Percentiles rank a stretch among this genome's conserved stretches.
These are phyloP conservation scores for Platyscapa corneri DNA, from an alignment of 1,140 invertebrate species.

Conservation along the genomic window DNA sequence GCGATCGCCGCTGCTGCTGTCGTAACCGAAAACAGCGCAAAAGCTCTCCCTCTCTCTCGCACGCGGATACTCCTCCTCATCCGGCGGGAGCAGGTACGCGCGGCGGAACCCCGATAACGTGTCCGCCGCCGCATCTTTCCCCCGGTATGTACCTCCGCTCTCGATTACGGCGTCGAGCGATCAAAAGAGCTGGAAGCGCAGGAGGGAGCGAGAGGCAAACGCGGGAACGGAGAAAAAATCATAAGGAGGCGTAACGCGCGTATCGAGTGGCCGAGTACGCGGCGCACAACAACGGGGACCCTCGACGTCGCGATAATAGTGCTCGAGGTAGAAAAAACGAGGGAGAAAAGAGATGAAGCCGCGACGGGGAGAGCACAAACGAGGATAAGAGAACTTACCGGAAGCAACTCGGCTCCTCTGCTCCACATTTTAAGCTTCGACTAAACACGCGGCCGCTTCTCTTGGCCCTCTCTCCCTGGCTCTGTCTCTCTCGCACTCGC, in stretches of 20 bases:
- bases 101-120: background rate
- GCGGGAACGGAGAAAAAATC: background rate
- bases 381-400: conserved; percentile 40
- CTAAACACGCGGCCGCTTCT: no score
- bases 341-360: conserved; percentile 8
- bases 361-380: no score
- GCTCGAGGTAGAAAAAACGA: background rate
- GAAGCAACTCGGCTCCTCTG: conserved; percentile 19
- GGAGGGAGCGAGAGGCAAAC: no score
- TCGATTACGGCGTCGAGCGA: background rate
- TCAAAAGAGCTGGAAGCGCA: background rate
- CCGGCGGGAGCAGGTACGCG: conserved; percentile 6
- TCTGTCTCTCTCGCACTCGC: conserved; percentile 9
- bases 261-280: conserved; percentile 29
- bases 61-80: background rate
- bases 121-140: background rate
- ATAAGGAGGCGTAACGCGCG: conserved; percentile 33
- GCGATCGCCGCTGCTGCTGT: no score
- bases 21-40: background rate
- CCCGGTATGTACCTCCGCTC: background rate
- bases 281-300: background rate
- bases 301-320: background rate
- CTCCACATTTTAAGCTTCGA: conserved; percentile 14
- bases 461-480: background rate
- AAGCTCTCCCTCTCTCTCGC: background rate